Conservation (phyloP, 2,113 vertebrate species). For the Microcebus murinus region DNA sequence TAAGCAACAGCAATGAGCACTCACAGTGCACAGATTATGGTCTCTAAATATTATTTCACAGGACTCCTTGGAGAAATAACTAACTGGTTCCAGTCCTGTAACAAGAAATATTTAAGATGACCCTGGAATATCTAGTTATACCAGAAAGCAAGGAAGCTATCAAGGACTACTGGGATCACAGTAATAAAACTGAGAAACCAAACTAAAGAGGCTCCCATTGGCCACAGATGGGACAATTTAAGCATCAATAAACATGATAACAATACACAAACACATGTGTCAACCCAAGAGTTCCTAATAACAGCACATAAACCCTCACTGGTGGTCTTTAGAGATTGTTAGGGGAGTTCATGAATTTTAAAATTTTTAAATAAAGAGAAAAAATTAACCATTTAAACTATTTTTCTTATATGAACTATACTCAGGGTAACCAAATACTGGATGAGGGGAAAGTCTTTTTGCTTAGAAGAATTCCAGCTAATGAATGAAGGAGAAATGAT, state of each 20-base stretch:
- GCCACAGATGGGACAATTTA: background rate
- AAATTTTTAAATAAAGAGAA: background rate
- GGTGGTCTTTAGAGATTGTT: background rate
- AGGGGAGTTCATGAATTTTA: background rate
- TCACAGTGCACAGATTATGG: background rate
- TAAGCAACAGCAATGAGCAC: background rate
- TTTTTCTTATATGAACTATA: background rate
- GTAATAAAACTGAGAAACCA: background rate
- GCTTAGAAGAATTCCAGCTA: background rate
- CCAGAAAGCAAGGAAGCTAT: background rate
- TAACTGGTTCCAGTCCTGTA: background rate
- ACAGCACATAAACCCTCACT: background rate
- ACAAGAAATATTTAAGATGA: background rate
- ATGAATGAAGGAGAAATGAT: background rate
- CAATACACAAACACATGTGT: background rate
- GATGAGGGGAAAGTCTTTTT: background rate
- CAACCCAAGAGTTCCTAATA: too few relatives aligned
- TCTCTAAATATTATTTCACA: background rate
- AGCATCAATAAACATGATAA: background rate
- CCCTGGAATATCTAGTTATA: background rate
- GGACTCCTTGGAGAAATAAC: background rate
- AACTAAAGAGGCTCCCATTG: background rate
- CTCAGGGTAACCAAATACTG: background rate
- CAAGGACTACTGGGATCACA: background rate
- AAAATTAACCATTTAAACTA: background rate